These are phyloP conservation scores for Aethina tumida DNA, from an alignment of 1,140 invertebrate species.

Conservation along the genomic window DNA sequence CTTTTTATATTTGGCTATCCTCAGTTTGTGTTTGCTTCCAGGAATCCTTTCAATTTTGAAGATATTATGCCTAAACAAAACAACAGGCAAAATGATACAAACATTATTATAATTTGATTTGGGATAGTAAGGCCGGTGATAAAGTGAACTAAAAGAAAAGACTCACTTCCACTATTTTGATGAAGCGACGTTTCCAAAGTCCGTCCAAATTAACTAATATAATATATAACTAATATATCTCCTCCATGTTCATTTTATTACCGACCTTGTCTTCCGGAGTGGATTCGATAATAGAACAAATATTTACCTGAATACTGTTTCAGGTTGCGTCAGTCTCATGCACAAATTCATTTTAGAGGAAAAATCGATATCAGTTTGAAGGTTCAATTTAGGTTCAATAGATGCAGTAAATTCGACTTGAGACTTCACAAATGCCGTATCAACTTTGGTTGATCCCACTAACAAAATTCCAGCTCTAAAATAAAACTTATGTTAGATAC, in stretches of 20 bases:
- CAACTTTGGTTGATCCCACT: slow-evolving; percentile 53
- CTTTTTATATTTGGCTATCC: slow-evolving; percentile 45
- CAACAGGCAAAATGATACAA: slow-evolving; percentile 13
- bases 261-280: too few relatives aligned
- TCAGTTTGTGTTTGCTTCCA: slow-evolving; percentile 52
- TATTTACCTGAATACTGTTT: slow-evolving; percentile 52
- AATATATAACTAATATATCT: too few relatives aligned
- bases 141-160: too few relatives aligned
- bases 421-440: slow-evolving; percentile 57
- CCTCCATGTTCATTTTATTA: too few relatives aligned
- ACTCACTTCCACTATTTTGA: too few relatives aligned
- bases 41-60: slow-evolving; percentile 60
- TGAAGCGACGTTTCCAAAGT: too few relatives aligned
- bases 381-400: slow-evolving; percentile 60
- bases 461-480: slow-evolving; percentile 60
- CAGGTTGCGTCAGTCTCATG: slow-evolving; percentile 66
- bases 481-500: slow-evolving; percentile 16
- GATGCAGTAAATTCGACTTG: slow-evolving; percentile 60
- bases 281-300: neutral
- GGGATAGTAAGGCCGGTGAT: slow-evolving; percentile 1
- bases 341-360: slow-evolving; percentile 66
- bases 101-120: slow-evolving; percentile 2
- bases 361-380: slow-evolving; percentile 73
- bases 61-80: slow-evolving; percentile 47
- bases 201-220: too few relatives aligned